phyloP scores from a whole-genome alignment of 1,140 invertebrate genomes.

The Philaenus spumarius region DNA sequence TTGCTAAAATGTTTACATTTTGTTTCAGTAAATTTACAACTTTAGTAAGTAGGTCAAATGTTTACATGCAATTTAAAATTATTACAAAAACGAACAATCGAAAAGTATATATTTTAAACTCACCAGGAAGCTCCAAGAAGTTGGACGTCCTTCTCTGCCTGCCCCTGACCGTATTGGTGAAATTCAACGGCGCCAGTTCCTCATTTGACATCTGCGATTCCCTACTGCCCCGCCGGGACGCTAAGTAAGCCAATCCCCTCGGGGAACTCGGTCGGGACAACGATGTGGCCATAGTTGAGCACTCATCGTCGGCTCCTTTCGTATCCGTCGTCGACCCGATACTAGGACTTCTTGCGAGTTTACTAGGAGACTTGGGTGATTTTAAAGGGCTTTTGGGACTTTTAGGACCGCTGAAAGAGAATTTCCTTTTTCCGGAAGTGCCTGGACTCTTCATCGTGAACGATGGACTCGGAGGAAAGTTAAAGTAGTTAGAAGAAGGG shows the following conservation, averaged over 20 bases:
- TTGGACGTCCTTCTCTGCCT: slow-evolving; percentile 73
- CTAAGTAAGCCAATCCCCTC: slow-evolving; percentile 53
- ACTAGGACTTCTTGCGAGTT: neutral
- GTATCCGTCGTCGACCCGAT: neutral
- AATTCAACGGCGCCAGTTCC: slow-evolving; percentile 69
- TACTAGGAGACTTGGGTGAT: neutral
- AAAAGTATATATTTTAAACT: slow-evolving; percentile 11
- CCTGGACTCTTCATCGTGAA: neutral
- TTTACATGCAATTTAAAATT: too few species aligned
- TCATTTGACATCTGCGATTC: slow-evolving; percentile 64
- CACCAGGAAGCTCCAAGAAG: slow-evolving; percentile 79
- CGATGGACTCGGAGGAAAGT: slow-evolving; percentile 4
- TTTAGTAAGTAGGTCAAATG: too few species aligned
- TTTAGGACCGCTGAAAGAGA: slow-evolving; percentile 8
- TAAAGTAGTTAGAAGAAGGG: slow-evolving; percentile 3
- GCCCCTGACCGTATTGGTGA: slow-evolving; percentile 62
- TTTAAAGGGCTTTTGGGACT: neutral
- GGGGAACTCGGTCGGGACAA: slow-evolving; percentile 18
- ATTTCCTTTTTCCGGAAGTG: neutral
- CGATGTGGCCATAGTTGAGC: slow-evolving; percentile 10
- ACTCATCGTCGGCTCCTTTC: neutral
- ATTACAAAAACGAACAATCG: too few species aligned
- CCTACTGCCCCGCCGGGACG: slow-evolving; percentile 60
- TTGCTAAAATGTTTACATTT: too few species aligned
- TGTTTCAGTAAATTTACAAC: too few species aligned